Percentiles rank a stretch among this genome's conserved stretches.
Conservation (phyloP, 2,113 vertebrate genomes). For the Alaudala cheleensis region DNA sequence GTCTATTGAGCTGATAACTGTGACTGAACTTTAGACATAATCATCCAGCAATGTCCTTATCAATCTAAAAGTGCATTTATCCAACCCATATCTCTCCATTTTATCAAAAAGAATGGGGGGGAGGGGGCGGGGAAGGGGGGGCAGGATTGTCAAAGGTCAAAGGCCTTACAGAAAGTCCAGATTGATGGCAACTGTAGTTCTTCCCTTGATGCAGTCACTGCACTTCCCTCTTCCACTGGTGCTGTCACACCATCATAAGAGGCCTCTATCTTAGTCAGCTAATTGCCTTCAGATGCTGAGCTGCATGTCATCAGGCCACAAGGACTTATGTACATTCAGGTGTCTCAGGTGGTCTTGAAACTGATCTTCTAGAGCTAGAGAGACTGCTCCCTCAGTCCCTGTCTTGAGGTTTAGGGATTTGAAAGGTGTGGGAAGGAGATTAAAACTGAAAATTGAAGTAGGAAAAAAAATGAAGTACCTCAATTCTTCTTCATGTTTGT, state of each 20-base stretch:
- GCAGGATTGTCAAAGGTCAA: background rate
- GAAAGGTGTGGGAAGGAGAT: background rate
- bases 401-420: background rate
- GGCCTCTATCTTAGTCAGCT: background rate
- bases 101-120: background rate
- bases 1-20: background rate
- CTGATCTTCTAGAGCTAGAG: background rate
- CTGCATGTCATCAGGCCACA: background rate
- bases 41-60: background rate
- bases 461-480: background rate
- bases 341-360: background rate
- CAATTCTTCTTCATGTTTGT: background rate
- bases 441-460: background rate
- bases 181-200: background rate
- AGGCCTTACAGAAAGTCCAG: background rate
- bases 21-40: fast-evolving
- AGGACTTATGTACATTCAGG: background rate
- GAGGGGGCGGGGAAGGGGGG: too few species aligned
- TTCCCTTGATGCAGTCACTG: background rate
- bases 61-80: background rate
- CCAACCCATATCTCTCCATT: background rate
- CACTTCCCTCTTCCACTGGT: background rate
- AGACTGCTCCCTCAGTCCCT: background rate
- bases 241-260: background rate
- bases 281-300: background rate